Conservation (phyloP, 2,888 invertebrate species). For the Acleris sparsana region DNA sequence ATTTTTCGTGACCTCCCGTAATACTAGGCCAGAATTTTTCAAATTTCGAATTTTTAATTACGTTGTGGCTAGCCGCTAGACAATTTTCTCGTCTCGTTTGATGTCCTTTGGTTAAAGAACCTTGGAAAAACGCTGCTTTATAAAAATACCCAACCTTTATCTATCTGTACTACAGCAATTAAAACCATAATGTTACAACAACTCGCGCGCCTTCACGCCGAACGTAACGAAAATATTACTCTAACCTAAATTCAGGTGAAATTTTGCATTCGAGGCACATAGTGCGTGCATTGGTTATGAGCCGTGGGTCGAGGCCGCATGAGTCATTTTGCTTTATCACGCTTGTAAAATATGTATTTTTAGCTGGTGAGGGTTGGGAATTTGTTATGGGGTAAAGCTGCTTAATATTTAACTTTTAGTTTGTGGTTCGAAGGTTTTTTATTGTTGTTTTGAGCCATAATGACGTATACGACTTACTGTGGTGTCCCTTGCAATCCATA, state of each 20-base stretch:
- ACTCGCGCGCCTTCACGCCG: neutral
- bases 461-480: too few species aligned
- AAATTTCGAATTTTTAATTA: too few species aligned
- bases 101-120: too few species aligned
- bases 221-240: slow-evolving; percentile 26
- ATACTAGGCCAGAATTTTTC: too few species aligned
- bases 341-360: slow-evolving; percentile 28
- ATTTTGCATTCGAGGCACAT: slow-evolving; percentile 21
- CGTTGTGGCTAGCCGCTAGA: too few species aligned
- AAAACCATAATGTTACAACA: slow-evolving; percentile 21
- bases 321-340: slow-evolving; percentile 17
- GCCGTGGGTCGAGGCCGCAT: slow-evolving; percentile 4
- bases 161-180: neutral
- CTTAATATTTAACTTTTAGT: slow-evolving; percentile 2
- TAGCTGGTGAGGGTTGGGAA: slow-evolving; percentile 10
- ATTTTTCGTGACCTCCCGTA: too few species aligned
- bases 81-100: too few species aligned
- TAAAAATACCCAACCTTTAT: too few species aligned
- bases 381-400: slow-evolving; percentile 4
- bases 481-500: too few species aligned
- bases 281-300: slow-evolving; percentile 19
- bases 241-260: slow-evolving; percentile 17
- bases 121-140: too few species aligned
- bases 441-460: too few species aligned
- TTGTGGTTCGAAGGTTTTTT: too few species aligned